These are phyloP conservation scores for Limnephilus rhombicus DNA, from an alignment of 2,888 invertebrate species.

Conservation along the genomic window DNA sequence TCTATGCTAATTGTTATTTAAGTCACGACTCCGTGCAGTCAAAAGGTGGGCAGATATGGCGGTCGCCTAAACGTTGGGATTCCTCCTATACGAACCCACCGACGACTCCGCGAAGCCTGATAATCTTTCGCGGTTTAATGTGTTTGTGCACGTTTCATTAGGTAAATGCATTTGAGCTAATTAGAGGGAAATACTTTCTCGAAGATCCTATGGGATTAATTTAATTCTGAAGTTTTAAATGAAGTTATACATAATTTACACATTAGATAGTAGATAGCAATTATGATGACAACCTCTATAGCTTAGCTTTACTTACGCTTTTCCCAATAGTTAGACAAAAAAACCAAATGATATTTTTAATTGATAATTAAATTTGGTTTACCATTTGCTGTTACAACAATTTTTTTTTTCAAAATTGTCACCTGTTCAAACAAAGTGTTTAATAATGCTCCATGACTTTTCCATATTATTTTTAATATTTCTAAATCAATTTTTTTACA, in stretches of 20 bases:
- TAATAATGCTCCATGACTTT: not conserved
- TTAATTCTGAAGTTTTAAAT: not conserved
- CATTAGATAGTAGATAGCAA: not conserved
- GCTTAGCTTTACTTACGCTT: not conserved
- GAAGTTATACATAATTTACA: not conserved
- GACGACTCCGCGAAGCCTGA: not conserved
- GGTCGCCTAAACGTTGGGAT: not conserved
- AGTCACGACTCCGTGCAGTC: slow-evolving; percentile 32
- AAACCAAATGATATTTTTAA: not conserved
- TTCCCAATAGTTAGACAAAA: not conserved
- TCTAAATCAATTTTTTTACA: not conserved
- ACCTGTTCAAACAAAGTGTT: not conserved
- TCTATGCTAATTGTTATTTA: slow-evolving; percentile 31
- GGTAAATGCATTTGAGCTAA: not conserved
- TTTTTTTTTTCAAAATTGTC: not conserved
- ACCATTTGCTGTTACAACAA: not conserved
- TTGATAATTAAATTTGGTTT: not conserved
- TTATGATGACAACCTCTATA: too few relatives aligned
- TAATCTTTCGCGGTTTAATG: not conserved
- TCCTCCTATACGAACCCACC: not conserved
- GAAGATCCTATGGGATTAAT: not conserved
- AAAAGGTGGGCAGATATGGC: slow-evolving; percentile 31
- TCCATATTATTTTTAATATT: not conserved
- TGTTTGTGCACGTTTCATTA: not conserved
- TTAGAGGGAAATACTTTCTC: not conserved